These are phyloP conservation scores for Lasioglossum figueresi DNA, from an alignment of 2,888 invertebrate species.

Conservation along the genomic window DNA sequence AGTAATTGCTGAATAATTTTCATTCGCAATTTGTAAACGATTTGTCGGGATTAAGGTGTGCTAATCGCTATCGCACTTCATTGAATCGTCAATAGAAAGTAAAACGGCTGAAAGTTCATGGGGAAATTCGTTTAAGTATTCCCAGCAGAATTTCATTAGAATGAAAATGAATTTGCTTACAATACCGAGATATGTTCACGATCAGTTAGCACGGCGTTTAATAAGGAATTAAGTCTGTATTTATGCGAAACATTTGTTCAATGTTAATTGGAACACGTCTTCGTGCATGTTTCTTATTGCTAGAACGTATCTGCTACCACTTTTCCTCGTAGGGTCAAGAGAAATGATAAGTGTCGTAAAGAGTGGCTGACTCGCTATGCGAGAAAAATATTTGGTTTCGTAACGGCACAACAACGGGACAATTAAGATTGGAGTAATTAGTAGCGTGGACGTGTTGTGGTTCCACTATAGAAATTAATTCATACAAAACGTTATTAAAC, in stretches of 20 bases:
- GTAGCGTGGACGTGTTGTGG: not conserved
- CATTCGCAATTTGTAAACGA: no score
- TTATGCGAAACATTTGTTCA: not conserved
- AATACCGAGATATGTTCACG: not conserved
- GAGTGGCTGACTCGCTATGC: constrained; percentile 44
- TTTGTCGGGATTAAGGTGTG: not conserved
- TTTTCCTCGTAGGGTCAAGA: not conserved
- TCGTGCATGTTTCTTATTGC: not conserved
- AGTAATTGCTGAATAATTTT: no score
- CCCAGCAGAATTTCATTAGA: not conserved
- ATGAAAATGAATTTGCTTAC: constrained; percentile 28
- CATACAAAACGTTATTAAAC: constrained; percentile 27
- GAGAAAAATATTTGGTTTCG: not conserved
- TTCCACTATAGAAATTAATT: constrained; percentile 25
- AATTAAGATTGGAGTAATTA: constrained; percentile 43
- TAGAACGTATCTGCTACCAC: not conserved
- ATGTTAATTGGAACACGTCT: not conserved
- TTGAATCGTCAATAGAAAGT: not conserved
- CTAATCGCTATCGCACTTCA: not conserved
- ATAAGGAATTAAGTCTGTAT: not conserved
- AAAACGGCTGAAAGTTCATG: not conserved
- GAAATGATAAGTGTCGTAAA: not conserved
- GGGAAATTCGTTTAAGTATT: not conserved
- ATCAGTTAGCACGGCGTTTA: not conserved
- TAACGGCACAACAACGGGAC: constrained; percentile 39